Evolutionary conservation across 2,888 invertebrate species (phyloP).

Genomic region (Meliscaeva auricollis): DNA sequence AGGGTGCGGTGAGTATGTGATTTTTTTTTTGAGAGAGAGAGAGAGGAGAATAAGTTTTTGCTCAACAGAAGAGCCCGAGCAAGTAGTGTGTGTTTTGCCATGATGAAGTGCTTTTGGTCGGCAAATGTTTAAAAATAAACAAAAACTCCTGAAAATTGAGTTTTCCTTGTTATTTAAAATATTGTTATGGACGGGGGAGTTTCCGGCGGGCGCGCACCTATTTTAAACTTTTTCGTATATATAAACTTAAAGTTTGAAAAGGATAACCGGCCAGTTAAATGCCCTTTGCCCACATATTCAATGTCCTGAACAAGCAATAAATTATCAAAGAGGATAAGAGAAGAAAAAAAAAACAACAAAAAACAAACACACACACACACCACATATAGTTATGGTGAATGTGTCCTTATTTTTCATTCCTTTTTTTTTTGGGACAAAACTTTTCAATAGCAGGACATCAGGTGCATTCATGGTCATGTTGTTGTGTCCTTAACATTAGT

Average conservation of each 20-base stretch:
- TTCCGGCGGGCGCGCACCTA: conserved; percentile 4
- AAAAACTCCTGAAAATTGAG: conserved; percentile 30
- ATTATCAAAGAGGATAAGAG: conserved; percentile 51
- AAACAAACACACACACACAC: neutral
- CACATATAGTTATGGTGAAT: neutral
- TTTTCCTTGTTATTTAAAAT: conserved; percentile 31
- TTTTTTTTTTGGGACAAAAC: conserved; percentile 33
- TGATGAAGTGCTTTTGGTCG: conserved; percentile 36
- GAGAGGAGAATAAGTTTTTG: conserved; percentile 42
- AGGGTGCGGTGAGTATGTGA: conserved; percentile 4
- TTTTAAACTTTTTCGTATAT: conserved; percentile 7
- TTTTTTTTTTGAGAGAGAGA: too few relatives aligned
- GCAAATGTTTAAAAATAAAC: conserved; percentile 8
- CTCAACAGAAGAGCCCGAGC: conserved; percentile 27
- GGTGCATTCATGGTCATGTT: conserved; percentile 71
- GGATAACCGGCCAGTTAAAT: conserved; percentile 33
- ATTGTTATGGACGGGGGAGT: neutral
- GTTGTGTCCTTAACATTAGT: conserved; percentile 61
- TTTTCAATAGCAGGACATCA: conserved; percentile 60
- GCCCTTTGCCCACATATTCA: conserved; percentile 39
- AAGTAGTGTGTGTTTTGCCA: conserved; percentile 30
- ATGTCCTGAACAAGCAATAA: conserved; percentile 51
- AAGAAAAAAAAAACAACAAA: neutral
- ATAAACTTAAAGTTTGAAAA: conserved; percentile 41
- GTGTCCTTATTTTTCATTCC: neutral